phyloP scores from a whole-genome alignment of 1,140 invertebrate species.

The Drosophila biarmipes region DNA sequence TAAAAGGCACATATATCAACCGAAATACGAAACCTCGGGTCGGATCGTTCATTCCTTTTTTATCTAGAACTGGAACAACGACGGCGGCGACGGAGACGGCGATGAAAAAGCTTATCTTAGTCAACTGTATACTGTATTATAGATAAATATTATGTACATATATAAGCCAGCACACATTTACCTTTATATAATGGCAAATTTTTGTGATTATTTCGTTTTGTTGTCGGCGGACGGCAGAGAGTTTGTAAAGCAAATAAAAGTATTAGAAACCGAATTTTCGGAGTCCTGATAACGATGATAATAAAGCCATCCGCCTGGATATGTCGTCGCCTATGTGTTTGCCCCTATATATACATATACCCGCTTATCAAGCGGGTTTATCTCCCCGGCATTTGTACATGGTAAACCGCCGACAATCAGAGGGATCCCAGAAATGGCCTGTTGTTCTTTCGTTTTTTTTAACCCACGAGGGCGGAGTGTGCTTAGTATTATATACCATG shows the following conservation, averaged over 20 bases:
- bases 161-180: slow-evolving; percentile 36
- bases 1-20: slow-evolving; percentile 20
- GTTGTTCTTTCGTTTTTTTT: slow-evolving; percentile 5
- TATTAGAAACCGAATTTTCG: slow-evolving; percentile 36
- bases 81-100: slow-evolving; percentile 16
- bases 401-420: slow-evolving; percentile 17
- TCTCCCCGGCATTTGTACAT: slow-evolving; percentile 43
- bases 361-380: slow-evolving; percentile 57
- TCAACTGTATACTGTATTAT: slow-evolving; percentile 57
- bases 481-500: slow-evolving; percentile 7
- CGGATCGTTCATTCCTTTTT: slow-evolving; percentile 6
- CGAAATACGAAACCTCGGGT: not conserved
- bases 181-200: slow-evolving; percentile 16
- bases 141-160: slow-evolving; percentile 57
- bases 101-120: slow-evolving; percentile 55
- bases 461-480: slow-evolving; percentile 16
- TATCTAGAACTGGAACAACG: slow-evolving; percentile 27
- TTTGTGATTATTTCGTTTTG: not conserved
- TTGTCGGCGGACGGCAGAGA: not conserved
- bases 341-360: slow-evolving; percentile 6
- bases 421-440: slow-evolving; percentile 22
- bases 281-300: slow-evolving; percentile 37
- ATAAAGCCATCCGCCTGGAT: slow-evolving; percentile 42
- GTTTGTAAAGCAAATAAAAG: slow-evolving; percentile 41
- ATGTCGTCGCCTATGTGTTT: slow-evolving; percentile 7